Base-by-base conservation (phyloP, 2,113 vertebrate species). In the Talpa occidentalis region DNA sequence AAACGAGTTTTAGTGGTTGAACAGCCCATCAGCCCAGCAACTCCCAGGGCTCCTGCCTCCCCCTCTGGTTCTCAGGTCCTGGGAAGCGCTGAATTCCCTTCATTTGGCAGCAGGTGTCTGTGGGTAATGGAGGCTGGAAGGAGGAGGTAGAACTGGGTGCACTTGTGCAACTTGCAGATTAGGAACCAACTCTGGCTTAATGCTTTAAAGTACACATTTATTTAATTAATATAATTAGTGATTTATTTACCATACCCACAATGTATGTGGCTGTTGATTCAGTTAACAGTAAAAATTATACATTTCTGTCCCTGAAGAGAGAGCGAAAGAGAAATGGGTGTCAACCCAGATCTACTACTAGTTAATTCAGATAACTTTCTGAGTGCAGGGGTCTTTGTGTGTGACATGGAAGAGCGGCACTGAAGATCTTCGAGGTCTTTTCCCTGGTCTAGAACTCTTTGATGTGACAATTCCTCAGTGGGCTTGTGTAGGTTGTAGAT, bases 371-470 rank as follows among this genome's bases (percentile, higher is more conserved):
- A 44, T 0, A 0, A 2, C 66, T 60, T 73, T 40, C 60, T 47
- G 28, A 78, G 54, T 1, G 5, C 64, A 77, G 86, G 32, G 79
- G 40, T 73, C 54, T 64, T 76, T 16, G n/a, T 1, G 0, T 1
- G 2, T 32, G n/a, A 47, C 37, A 6, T 3, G 9, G 56, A 37
- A 64, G 54, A 44, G 35, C 56, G 35, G 22, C 14, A 15, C 16
- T 24, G 10, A 83, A 59, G 40, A 92, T 8, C 35, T 87, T 44
- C 3, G 11, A 60, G 40, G 6, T 59, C 54, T 77, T 40, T 66
- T 72, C 59, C 60, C 35, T 49, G 47, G 47, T 92, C 84, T 79
- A 83, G 88, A 83, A 83, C 76, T 87, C 40, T 91, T 30, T 28
- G 88, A 80, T 14, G 10, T 64, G n/a, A 74, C 30, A 56, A 0